Evolutionary conservation across 2,888 invertebrate species (phyloP), one percentile per base, ranked within the genome.

Genomic region (Teleiodes luculella): DNA sequence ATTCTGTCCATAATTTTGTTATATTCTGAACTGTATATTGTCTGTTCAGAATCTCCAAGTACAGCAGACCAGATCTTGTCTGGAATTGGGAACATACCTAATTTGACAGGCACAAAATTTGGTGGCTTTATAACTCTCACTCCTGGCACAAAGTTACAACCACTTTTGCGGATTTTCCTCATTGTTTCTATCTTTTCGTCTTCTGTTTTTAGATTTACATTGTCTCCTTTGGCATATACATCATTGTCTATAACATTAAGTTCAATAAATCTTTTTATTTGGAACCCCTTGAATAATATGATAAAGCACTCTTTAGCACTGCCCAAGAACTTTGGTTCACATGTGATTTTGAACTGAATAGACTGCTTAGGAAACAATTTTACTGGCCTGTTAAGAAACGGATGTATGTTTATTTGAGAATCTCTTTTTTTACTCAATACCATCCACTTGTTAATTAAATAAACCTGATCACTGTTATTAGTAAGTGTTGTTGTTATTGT

Each of bases 251-350:
- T 74, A 18, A 92, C 88, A 68, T 79, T 86, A 55, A 94, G 90
- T 56, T 85, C 79, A 61, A 94, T 82, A 52, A 83, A 80, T 59
- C 94, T 89, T 59, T 91, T 91, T 24, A 94, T 85, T 72, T 91
- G 90, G 68, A 94, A 93, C 28, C 88, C 85, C 68, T 82, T 85
- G 68, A 94, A 94, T 45, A 83, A 70, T 60, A 95, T 90, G 18
- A 92, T 76, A 48, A 94, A 77, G 35, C 91, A 74, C 83, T 95
- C 94, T 59, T 86, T 90, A 10, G 91, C 90, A 43, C 70, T 74
- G 1, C 95, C 95, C 54, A 92, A 80, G 72, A 91, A 92, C 75
- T 90, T 92, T 6, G 92, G 91, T 33, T 67, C 74, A 61, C 93
- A 93, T 54, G 75, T 78, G 52, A 94, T 83, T 35, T 68, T 78